phyloP scores from a whole-genome alignment of 2,888 invertebrate species.

The Eretmocerus hayati region DNA sequence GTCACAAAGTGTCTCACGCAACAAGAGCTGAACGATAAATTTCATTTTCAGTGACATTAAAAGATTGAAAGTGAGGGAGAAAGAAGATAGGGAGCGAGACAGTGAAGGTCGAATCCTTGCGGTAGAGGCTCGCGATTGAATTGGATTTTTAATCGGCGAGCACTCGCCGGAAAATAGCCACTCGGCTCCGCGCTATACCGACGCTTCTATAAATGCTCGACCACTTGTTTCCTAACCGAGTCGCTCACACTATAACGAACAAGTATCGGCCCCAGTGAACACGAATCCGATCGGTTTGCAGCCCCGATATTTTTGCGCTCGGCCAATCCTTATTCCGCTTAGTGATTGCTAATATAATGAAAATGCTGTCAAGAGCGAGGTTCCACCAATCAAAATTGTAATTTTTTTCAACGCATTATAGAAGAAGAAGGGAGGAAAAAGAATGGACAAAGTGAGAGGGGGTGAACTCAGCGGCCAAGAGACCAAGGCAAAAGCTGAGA shows the following conservation, averaged over 20 bases:
- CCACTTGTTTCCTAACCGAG: slow-evolving; percentile 33
- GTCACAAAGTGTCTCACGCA: background rate
- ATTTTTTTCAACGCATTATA: slow-evolving; percentile 6
- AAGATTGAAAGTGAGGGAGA: background rate
- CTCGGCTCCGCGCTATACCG: slow-evolving; percentile 29
- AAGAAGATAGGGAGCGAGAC: slow-evolving; percentile 3
- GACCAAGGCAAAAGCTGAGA: too few species aligned
- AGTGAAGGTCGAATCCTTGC: slow-evolving; percentile 15
- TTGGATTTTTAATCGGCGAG: slow-evolving; percentile 47
- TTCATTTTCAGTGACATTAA: background rate
- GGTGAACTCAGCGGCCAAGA: too few species aligned
- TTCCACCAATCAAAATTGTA: slow-evolving; percentile 8
- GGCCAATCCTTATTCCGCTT: slow-evolving; percentile 11
- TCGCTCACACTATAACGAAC: slow-evolving; percentile 2
- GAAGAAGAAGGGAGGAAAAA: background rate
- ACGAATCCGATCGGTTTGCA: slow-evolving; percentile 1
- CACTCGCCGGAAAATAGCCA: slow-evolving; percentile 47
- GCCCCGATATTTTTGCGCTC: slow-evolving; percentile 9
- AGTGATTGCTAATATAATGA: slow-evolving; percentile 18
- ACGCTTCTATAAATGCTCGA: slow-evolving; percentile 39
- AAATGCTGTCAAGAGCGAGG: slow-evolving; percentile 2
- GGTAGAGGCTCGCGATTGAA: slow-evolving; percentile 23
- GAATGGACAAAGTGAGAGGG: too few species aligned
- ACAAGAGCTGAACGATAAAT: background rate
- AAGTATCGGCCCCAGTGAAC: slow-evolving; percentile 4